These are phyloP conservation scores for Uromys caudimaculatus DNA, from an alignment of 2,797 vertebrate genomes.

Conservation along the genomic window DNA sequence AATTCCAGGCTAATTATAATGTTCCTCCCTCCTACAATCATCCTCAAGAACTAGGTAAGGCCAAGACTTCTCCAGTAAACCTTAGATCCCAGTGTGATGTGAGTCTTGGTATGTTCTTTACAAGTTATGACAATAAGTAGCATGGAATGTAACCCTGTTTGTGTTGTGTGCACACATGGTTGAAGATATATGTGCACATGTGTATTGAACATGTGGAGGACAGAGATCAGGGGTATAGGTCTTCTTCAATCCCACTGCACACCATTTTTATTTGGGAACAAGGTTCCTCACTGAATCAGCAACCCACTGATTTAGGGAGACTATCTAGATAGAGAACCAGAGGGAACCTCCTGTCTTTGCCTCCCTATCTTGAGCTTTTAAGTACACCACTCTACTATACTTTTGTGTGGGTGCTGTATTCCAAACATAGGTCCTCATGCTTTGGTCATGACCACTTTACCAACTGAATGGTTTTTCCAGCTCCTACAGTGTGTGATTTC, in stretches of 20 bases:
- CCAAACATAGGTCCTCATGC: background rate
- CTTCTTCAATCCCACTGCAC: background rate
- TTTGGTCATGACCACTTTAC: background rate
- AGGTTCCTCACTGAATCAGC: background rate
- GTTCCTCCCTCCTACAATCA: background rate
- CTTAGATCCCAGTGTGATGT: background rate
- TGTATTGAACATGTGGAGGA: background rate
- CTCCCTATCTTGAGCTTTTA: background rate
- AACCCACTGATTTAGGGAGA: background rate
- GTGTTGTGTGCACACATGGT: background rate
- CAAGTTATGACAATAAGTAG: background rate
- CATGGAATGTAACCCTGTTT: accelerated
- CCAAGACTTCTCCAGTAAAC: background rate
- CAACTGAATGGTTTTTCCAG: background rate
- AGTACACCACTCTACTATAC: background rate
- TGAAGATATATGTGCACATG: background rate
- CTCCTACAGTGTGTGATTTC: background rate
- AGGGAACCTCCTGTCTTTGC: background rate
- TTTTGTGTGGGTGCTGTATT: background rate
- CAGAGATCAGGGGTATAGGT: background rate
- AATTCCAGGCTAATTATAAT: background rate
- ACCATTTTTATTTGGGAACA: background rate
- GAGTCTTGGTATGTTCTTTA: background rate
- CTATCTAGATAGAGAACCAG: too few relatives aligned
- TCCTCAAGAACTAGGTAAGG: background rate